phyloP scores from a whole-genome alignment of 2,113 vertebrate species.

The Triplophysa dalaica region DNA sequence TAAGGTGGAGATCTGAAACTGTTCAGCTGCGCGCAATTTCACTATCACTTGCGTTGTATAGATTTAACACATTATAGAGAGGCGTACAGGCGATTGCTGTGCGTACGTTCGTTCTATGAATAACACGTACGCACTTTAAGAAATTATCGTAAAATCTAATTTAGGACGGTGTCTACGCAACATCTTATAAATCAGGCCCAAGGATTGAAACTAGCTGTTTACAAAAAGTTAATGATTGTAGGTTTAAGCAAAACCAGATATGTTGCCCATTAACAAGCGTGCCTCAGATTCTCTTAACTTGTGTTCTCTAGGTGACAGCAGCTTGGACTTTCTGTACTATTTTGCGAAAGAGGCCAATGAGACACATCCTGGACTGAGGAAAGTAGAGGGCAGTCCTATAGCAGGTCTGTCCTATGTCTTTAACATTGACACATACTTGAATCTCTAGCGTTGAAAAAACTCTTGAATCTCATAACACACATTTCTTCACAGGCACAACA shows the following conservation, averaged over 20 bases:
- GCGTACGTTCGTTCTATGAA: no score
- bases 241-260: neutral
- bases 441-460: neutral
- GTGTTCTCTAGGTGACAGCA: constrained; percentile 73
- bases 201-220: no score
- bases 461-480: neutral
- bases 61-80: no score
- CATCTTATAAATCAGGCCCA: no score
- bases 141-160: no score
- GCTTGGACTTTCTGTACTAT: constrained; percentile 82
- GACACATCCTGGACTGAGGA: constrained; percentile 82
- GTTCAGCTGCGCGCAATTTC: no score
- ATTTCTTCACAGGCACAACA: constrained; percentile 61
- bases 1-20: no score
- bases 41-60: no score
- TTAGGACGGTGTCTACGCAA: no score
- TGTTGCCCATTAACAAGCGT: neutral
- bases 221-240: no score
- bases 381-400: constrained; percentile 77
- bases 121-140: no score
- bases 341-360: constrained; percentile 78
- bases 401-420: constrained; percentile 69
- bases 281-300: neutral
- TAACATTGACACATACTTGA: neutral
- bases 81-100: no score